Conservation (phyloP, 2,113 vertebrate species). For the Globicephala melas region DNA sequence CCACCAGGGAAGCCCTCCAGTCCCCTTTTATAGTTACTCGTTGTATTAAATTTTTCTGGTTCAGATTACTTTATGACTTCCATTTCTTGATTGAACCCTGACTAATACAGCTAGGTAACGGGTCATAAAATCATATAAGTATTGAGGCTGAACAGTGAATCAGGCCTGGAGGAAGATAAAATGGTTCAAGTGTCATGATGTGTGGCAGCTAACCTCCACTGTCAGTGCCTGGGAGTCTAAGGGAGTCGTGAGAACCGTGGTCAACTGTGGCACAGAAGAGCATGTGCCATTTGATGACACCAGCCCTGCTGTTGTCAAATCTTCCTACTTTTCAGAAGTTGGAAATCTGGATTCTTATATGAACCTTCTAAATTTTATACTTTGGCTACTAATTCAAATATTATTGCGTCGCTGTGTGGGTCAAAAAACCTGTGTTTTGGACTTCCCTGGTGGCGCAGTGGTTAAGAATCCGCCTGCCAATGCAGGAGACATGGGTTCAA, state of each 20-base stretch:
- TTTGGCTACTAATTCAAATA: background rate
- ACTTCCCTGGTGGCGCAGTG: too few relatives aligned
- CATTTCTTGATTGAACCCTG: background rate
- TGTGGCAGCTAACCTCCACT: background rate
- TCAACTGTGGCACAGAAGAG: background rate
- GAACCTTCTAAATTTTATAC: background rate
- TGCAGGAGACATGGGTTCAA: too few relatives aligned
- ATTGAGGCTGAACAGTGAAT: background rate
- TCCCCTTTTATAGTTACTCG: background rate
- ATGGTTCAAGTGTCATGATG: background rate
- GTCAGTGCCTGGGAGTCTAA: background rate
- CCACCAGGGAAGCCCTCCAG: background rate
- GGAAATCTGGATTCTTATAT: background rate
- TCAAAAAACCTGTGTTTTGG: background rate
- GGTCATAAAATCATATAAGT: constrained; percentile 1
- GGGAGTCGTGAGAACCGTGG: background rate
- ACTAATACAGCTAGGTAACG: background rate
- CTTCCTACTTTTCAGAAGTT: constrained; percentile 1
- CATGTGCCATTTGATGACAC: background rate
- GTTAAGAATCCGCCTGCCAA: too few relatives aligned
- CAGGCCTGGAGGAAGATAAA: background rate
- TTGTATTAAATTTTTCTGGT: background rate
- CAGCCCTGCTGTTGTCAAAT: background rate
- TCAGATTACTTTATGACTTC: background rate
- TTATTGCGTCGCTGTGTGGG: background rate